These are phyloP conservation scores for Ditylenchus weischeri DNA, from an alignment of 2,888 invertebrate genomes.

Conservation along the genomic window DNA sequence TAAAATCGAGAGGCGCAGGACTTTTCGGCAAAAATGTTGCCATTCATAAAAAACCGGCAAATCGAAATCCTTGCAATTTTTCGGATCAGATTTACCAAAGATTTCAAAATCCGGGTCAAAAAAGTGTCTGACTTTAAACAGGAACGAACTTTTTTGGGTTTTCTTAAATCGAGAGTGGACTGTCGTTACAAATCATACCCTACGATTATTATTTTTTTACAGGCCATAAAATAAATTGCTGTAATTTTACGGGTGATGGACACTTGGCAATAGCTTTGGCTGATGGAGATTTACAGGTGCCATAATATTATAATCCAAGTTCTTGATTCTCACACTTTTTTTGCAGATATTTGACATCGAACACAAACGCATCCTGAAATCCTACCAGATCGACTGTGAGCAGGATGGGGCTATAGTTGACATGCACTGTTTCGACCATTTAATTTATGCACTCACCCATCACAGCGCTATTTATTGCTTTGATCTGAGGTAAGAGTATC, in stretches of 20 bases:
- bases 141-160: background rate
- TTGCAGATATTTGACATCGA: conserved; percentile 33
- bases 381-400: conserved; percentile 33
- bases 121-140: too few species aligned
- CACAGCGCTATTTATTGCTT: conserved; percentile 48
- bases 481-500: conserved; percentile 38
- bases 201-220: conserved; percentile 17
- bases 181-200: background rate
- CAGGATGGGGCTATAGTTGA: conserved; percentile 32
- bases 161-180: background rate
- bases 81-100: too few species aligned
- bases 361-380: conserved; percentile 26
- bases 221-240: conserved; percentile 33
- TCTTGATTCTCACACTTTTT: too few species aligned
- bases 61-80: too few species aligned
- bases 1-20: too few species aligned
- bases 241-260: conserved; percentile 32
- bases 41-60: too few species aligned
- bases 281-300: conserved; percentile 21
- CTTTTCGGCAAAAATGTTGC: too few species aligned
- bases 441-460: conserved; percentile 46
- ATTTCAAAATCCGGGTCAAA: too few species aligned
- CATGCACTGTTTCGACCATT: conserved; percentile 32
- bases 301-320: too few species aligned
- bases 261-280: conserved; percentile 33